Evolutionary conservation across 2,113 vertebrate species (phyloP).

Genomic region (Rhinogobius similis): DNA sequence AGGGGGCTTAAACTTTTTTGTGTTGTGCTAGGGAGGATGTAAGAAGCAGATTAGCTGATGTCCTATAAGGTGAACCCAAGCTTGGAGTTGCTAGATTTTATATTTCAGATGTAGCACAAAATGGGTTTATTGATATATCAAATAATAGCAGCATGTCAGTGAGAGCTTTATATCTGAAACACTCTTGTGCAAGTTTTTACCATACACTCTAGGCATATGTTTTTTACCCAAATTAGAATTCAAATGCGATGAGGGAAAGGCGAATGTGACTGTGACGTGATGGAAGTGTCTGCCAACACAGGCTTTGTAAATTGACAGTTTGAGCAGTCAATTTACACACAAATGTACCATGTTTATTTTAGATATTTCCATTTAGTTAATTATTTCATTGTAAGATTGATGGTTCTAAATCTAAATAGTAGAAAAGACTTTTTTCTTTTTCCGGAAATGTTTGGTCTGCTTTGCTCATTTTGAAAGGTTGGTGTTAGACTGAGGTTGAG

Average conservation of each 20-base stretch:
- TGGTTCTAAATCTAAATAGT: too few species aligned
- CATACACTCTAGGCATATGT: too few species aligned
- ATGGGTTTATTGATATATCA: not conserved
- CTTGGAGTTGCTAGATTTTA: not conserved
- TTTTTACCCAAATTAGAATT: conserved; percentile 59
- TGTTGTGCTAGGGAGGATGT: not conserved
- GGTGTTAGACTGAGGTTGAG: not conserved
- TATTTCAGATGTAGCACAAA: not conserved
- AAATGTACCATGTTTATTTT: too few species aligned
- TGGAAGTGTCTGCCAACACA: conserved; percentile 12
- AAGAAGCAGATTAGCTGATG: not conserved
- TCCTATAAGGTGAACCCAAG: not conserved
- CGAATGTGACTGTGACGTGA: not conserved
- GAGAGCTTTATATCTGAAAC: conserved; percentile 20
- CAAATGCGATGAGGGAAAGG: conserved; percentile 41
- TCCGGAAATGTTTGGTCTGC: not conserved
- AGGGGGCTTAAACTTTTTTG: not conserved
- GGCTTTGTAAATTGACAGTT: not conserved
- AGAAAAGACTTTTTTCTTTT: not conserved
- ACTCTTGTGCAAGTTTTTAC: not conserved
- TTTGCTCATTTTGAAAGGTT: not conserved
- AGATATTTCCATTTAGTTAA: too few species aligned
- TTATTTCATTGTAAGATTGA: too few species aligned
- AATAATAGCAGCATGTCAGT: not conserved
- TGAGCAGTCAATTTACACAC: not conserved